phyloP scores from a whole-genome alignment of 2,888 invertebrate species.

The Cheilosia impressa region DNA sequence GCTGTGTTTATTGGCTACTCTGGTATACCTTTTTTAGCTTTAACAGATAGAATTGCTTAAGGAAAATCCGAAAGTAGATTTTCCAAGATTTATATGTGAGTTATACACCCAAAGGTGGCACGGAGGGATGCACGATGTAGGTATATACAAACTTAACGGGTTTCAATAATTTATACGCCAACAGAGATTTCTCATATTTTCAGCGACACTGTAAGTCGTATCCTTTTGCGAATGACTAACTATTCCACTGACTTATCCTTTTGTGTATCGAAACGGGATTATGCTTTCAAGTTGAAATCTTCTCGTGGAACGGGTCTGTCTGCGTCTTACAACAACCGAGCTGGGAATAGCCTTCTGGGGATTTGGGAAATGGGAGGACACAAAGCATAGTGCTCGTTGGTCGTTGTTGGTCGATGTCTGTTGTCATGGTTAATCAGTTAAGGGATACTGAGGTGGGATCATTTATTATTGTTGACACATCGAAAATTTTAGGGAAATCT shows the following conservation, averaged over 20 bases:
- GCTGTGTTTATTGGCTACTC: constrained; percentile 5
- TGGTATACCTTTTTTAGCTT: not conserved
- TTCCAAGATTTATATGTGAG: not conserved
- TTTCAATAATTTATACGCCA: constrained; percentile 43
- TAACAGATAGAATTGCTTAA: not conserved
- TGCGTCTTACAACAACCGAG: not conserved
- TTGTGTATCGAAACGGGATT: constrained; percentile 29
- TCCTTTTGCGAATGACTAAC: constrained; percentile 38
- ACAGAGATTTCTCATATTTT: constrained; percentile 39
- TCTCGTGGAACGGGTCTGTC: not conserved
- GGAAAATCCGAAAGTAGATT: not conserved
- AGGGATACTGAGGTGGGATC: constrained; percentile 46
- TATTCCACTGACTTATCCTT: constrained; percentile 26
- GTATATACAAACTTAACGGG: constrained; percentile 18
- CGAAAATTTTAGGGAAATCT: constrained; percentile 26
- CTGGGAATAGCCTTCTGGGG: constrained; percentile 18
- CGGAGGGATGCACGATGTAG: not conserved
- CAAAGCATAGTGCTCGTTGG: constrained; percentile 2
- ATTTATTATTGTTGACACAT: constrained; percentile 53
- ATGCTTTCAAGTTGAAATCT: constrained; percentile 4
- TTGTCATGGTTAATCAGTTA: constrained; percentile 64
- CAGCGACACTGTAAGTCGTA: constrained; percentile 2
- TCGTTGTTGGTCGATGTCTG: constrained; percentile 13
- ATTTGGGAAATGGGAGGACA: not conserved
- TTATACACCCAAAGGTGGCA: constrained; percentile 2